Evolutionary conservation across 2,797 vertebrate genomes (phyloP).

Genomic region (Sciurus carolinensis): DNA sequence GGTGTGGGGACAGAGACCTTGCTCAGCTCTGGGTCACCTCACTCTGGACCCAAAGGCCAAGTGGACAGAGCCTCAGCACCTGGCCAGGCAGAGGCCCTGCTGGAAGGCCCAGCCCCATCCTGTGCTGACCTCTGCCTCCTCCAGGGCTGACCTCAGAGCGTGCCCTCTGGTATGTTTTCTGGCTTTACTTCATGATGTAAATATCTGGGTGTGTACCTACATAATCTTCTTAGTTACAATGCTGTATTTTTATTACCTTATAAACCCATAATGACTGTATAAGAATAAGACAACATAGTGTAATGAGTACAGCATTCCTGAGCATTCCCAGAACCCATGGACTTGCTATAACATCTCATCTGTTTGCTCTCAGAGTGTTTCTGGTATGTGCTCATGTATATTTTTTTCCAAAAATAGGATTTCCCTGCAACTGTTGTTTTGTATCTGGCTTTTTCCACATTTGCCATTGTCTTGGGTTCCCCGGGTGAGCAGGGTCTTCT

Average conservation of each 20-base stretch:
- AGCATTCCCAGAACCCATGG: slow-evolving; percentile 12
- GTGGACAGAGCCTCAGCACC: no score
- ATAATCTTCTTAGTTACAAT: no score
- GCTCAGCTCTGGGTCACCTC: not conserved
- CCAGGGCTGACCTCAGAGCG: not conserved
- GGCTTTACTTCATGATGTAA: no score
- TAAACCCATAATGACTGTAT: no score
- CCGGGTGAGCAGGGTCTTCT: not conserved
- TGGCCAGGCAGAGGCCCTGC: no score
- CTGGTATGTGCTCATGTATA: slow-evolving; percentile 54
- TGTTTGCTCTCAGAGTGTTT: slow-evolving; percentile 67
- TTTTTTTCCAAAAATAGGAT: slow-evolving; percentile 66
- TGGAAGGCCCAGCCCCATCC: not conserved
- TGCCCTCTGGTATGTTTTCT: no score
- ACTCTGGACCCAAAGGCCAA: not conserved
- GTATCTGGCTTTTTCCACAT: slow-evolving; percentile 26
- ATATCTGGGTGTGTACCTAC: no score
- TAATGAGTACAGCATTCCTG: not conserved
- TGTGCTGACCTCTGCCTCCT: accelerated
- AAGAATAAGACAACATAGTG: no score
- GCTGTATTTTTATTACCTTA: no score
- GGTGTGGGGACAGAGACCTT: no score
- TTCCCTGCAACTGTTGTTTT: slow-evolving; percentile 58
- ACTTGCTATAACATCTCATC: slow-evolving; percentile 27
- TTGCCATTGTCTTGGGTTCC: slow-evolving; percentile 46